phyloP scores from a whole-genome alignment of 2,888 invertebrate species.

The Steinernema carpocapsae region DNA sequence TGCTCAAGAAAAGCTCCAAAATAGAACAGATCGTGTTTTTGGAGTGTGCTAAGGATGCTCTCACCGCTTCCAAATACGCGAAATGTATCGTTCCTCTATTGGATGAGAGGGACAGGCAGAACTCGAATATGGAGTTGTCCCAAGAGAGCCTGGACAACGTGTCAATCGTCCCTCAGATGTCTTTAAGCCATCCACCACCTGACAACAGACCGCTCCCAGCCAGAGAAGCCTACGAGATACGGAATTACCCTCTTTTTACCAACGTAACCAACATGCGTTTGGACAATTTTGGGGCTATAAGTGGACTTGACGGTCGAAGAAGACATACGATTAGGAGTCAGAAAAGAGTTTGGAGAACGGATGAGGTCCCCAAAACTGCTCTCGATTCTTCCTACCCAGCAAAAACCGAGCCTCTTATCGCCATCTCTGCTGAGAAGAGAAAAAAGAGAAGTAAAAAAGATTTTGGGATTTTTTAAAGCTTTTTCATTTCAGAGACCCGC shows the following conservation, averaged over 20 bases:
- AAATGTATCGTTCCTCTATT: slow-evolving; percentile 18
- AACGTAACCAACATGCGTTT: background rate
- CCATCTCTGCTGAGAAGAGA: slow-evolving; percentile 34
- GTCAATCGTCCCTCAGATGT: too few relatives aligned
- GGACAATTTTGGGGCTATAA: background rate
- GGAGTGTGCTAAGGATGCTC: background rate
- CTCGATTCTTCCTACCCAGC: slow-evolving; percentile 52
- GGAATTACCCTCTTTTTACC: background rate
- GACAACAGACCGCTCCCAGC: background rate
- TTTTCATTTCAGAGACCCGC: background rate
- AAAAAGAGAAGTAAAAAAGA: background rate
- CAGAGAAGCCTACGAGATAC: background rate
- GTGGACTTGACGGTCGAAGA: background rate
- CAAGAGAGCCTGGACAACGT: background rate
- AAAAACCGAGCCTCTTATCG: slow-evolving; percentile 22
- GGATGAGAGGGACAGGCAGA: slow-evolving; percentile 22
- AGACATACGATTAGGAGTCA: background rate
- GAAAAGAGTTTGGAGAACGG: background rate
- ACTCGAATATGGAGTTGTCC: background rate
- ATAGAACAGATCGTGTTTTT: background rate
- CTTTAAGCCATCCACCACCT: too few relatives aligned
- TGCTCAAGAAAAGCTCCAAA: slow-evolving; percentile 22
- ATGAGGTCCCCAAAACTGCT: slow-evolving; percentile 48
- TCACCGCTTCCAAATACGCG: background rate
- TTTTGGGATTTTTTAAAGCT: background rate